Evolutionary conservation across 2,797 vertebrate genomes (phyloP), one percentile per base, ranked within the genome.

Genomic region (Anisognathus igniventris): DNA sequence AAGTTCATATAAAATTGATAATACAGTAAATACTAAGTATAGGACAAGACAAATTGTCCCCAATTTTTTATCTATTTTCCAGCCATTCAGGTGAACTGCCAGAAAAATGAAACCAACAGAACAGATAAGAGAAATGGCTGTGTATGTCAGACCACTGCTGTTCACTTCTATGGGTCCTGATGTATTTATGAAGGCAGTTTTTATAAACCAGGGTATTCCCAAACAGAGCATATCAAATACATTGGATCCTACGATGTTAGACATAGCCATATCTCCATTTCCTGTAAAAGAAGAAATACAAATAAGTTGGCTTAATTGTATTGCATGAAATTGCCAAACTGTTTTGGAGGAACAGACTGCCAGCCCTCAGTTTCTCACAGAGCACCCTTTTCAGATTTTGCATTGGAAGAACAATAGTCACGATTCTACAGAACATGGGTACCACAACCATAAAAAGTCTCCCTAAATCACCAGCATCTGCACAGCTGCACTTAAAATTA

Each of bases 221-320:
- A 99, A 98, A 92, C 99, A 99, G 50, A 99, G 97, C 98, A 99
- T 98, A 96, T 99, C 99, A 76, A 99, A 99, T 27, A 99, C 99
- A 3, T 99, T 99, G 35, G 99, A 99, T 95, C 99, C 99, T 91
- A 99, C 98, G 20, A 99, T 99, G 98, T 99, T 99, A 89, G 99
- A 99, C 99, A 99, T 99, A 88, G 99, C 99, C 99, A 99, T 99
- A 96, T 99, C 99, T 24, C 98, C 99, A 97, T 99, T 99, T 74
- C 99, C 99, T 99, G 98, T 50, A 96, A 91, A 77, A 66, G 54
- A 97, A 92, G 65, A 95, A 94, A 90, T 64, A 71, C 65, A 88
- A 30, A 33, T 65, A 71, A 91, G 61, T 85, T 71, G 48, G 42
- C 58, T 64, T 86, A 50, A 64, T 54, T 67, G 51, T 67, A 53